Base-by-base conservation (phyloP, 2,888 invertebrate genomes). In the Salticus scenicus region DNA sequence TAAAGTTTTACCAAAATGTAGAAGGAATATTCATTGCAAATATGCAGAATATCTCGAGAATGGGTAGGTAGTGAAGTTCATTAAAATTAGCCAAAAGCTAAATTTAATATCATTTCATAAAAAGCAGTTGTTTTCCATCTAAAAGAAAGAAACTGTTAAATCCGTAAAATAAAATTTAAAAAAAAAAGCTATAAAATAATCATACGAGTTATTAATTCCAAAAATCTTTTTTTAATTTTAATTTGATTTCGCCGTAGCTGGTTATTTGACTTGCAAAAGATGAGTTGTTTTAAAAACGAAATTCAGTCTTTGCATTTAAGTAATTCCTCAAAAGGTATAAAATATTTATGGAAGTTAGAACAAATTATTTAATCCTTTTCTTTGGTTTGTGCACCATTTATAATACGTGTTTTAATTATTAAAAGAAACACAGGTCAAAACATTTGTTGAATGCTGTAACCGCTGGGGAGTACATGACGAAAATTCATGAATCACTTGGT, bases 341-440 rank as follows among this genome's bases (percentile, higher is more conserved):
- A 2, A 17, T 17, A 12, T 47, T 37, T 12, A 17, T 10, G 24
- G 7, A 24, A 57, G 17, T 24, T 57, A 24, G 24, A 24, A 57
- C 4, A 1, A 8, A 7, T 4, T 24, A 24, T 17, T 0, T 41
- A 70, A 70, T 70, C 70, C 70, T 70, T 12, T 28, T 42, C 70
- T n/a, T 8, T 42, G 70, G 20, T 66, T 66, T 30, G 30, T 30
- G 42, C 14, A 42, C 42, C 27, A 70, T 70, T 70, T 33, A 70
- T 42, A 70, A 70, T 70, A 42, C 41, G n/a, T 42, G 42, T 70
- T 70, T 70, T 70, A 70, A 70, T 70, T 70, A 70, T 42, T 31
- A 2, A 10, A 33, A 67, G 70, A 27, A 70, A 70, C 14, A 27
- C 28, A 31, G 17, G n/a, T 41, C 20, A 0, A 24, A 70, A 70